Evolutionary conservation across 2,113 vertebrate species (phyloP), one percentile per base, ranked within the genome.

Genomic region (Aptenodytes forsteri): DNA sequence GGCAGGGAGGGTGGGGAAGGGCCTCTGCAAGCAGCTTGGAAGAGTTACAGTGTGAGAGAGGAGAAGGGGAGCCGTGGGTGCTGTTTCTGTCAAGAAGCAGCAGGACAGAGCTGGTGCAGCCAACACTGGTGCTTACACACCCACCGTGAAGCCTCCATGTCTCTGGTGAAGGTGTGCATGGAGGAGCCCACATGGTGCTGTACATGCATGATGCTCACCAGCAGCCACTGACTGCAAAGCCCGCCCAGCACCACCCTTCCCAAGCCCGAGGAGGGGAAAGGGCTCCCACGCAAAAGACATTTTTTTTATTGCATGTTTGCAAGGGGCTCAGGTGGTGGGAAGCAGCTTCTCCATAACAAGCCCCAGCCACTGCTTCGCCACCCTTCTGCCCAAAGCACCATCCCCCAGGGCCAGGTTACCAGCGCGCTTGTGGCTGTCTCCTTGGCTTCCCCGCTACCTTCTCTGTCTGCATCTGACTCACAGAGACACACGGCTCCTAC

Each of bases 81-180:
- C 46, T 40, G 46, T 7, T 64, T 52, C 34, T 25, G 34, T 2
- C 12, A 10, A 10, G 61, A 40, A 55, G 26, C 29, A 23, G 22
- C 44, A 65, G 75, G 30, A n/a, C 32, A 67, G 32, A 49, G 65
- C 70, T 66, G 56, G 42, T 38, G 36, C 46, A 50, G 69, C 73
- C 72, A n/a, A 2, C 11, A 0, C 15, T 2, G 34, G 42, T 40
- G 64, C 38, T 29, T 20, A 55, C 29, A 32, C 40, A 11, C 14
- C 9, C 42, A 2, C 4, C 0, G 0, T 26, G 77, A 7, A 47
- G 18, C 71, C 55, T 12, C 69, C 52, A 2, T 17, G n/a, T 11
- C 36, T 6, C n/a, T 3, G 3, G 8, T 20, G 42, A 16, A n/a
- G 73, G 8, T 25, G 62, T 2, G 30, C 62, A 7, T 9, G 17